Base-by-base conservation (phyloP, 2,888 invertebrate species). In the Aphelenchoides bicaudatus region DNA sequence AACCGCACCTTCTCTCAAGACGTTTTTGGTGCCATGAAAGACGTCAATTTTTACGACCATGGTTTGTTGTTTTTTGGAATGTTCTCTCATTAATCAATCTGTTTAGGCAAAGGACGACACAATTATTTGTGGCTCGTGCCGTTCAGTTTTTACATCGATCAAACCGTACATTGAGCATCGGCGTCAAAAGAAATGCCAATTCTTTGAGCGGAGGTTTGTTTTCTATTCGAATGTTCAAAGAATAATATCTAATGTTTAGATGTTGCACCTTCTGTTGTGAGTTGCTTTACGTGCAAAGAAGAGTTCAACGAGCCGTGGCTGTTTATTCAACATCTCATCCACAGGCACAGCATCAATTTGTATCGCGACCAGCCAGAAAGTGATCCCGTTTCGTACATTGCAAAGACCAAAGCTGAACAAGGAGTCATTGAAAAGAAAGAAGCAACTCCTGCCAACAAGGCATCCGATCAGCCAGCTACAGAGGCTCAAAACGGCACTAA, bases 91-190 rank as follows among this genome's bases (percentile, higher is more conserved):
- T 13, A 4, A 6, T 25, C 30, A 28, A 28, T 16, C 16, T 8
- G 6, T 29, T 48, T 48, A 16, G 30, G 51, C 27, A 19, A 21
- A 56, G 28, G 25, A 58, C 57, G 88, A 88, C 79, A 86, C 87
- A 65, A 82, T 88, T 71, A 87, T 88, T 70, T 88, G 88, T 79
- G 88, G 88, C 50, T 86, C 86, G 78, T 88, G 88, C 80, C 83
- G 87, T 66, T 86, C 87, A 79, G 85, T 86, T 82, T 87, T 87
- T 80, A 85, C 86, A 56, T 86, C 86, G 73, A 82, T 87, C 16
- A 85, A 86, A 69, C 86, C 86, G 71, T 82, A 87, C 64, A 83
- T 87, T 66, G 86, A 87, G 71, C 88, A 88, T 82, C 87, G 87
- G 82, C 25, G 55, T 10, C 19, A 13, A 29, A 39, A 2, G 29